Evolutionary conservation across 2,113 vertebrate species (phyloP).

Genomic region (Leucoraja erinaceus): DNA sequence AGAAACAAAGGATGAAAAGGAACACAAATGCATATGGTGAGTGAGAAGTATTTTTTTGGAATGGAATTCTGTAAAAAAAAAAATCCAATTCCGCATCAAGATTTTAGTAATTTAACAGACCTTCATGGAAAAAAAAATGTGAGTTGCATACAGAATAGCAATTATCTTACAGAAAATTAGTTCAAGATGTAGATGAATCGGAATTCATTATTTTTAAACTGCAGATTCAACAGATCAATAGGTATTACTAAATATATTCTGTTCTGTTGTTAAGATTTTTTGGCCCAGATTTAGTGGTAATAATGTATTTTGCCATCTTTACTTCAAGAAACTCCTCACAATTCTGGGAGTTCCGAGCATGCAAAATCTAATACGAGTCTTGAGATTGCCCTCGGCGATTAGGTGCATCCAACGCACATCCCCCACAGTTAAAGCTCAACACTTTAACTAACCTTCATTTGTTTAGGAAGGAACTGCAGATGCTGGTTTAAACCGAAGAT

Average conservation of each 20-base stretch:
- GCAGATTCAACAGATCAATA: not conserved
- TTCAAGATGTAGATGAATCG: not conserved
- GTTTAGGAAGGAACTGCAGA: too few relatives aligned
- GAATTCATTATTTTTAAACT: not conserved
- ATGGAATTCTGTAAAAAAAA: not conserved
- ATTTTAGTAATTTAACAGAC: not conserved
- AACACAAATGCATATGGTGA: not conserved
- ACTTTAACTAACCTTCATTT: too few relatives aligned
- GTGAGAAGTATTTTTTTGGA: not conserved
- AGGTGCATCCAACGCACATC: too few relatives aligned
- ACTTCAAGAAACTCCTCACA: too few relatives aligned
- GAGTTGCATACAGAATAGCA: not conserved
- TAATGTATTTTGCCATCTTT: too few relatives aligned
- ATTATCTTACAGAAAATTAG: not conserved
- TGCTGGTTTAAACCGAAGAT: too few relatives aligned
- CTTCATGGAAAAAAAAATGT: not conserved
- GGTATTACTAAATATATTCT: not conserved
- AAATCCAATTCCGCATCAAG: not conserved
- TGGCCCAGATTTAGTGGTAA: too few relatives aligned
- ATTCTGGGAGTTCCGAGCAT: too few relatives aligned
- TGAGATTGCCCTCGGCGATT: too few relatives aligned
- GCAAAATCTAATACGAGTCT: too few relatives aligned
- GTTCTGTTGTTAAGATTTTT: not conserved
- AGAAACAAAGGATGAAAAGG: not conserved
- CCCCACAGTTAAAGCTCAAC: too few relatives aligned